phyloP scores from a whole-genome alignment of 2,888 invertebrate species.

The Elysia crispata region DNA sequence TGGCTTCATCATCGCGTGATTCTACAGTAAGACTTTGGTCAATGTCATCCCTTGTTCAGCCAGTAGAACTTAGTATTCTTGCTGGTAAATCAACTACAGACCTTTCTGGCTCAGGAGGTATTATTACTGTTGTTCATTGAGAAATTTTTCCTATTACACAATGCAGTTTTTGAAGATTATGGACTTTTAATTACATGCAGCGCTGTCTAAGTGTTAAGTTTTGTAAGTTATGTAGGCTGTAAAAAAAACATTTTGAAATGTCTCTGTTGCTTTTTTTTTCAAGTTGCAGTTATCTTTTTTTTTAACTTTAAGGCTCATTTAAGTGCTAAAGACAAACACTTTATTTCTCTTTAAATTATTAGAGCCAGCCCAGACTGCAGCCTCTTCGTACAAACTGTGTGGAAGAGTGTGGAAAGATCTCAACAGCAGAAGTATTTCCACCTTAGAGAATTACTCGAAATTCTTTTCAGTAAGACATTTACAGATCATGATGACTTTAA shows the following conservation, averaged over 20 bases:
- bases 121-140: no score
- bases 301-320: no score
- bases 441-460: slow-evolving; percentile 67
- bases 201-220: background rate
- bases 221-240: background rate
- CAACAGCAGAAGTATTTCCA: slow-evolving; percentile 57
- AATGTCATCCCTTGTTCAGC: slow-evolving; percentile 74
- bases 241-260: background rate
- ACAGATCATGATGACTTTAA: background rate
- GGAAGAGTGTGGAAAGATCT: slow-evolving; percentile 68
- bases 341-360: slow-evolving; percentile 27
- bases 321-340: background rate
- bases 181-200: background rate
- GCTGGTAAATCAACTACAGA: slow-evolving; percentile 70
- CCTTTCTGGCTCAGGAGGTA: slow-evolving; percentile 62
- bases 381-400: slow-evolving; percentile 63
- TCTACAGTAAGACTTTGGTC: slow-evolving; percentile 78
- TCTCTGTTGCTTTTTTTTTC: background rate
- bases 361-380: slow-evolving; percentile 66
- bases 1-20: slow-evolving; percentile 78
- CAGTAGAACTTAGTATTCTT: slow-evolving; percentile 74
- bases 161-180: no score
- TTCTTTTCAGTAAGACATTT: slow-evolving; percentile 69
- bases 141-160: no score
- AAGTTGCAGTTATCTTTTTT: no score